phyloP scores from a whole-genome alignment of 53 echinoderm and acorn worm species.

The Paracentrotus lividus region DNA sequence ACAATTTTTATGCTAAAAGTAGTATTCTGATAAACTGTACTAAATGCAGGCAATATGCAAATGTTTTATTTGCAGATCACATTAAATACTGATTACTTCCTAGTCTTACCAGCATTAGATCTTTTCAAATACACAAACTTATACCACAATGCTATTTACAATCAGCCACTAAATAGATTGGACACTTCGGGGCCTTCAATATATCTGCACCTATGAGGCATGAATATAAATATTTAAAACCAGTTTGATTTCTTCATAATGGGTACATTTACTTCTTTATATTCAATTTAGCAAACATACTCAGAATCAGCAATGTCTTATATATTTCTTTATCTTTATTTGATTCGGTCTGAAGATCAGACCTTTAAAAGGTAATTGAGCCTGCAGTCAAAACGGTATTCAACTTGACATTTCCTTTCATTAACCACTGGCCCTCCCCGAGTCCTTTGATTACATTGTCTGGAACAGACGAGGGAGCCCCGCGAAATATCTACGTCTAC shows the following conservation, averaged over 20 bases:
- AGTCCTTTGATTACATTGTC: slow-evolving; percentile 32
- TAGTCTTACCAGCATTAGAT: too few species aligned
- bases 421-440: slow-evolving; percentile 15
- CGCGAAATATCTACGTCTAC: neutral
- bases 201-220: too few species aligned
- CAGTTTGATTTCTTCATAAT: neutral
- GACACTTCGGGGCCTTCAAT: too few species aligned
- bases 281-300: neutral
- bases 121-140: too few species aligned
- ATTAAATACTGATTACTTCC: too few species aligned
- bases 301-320: neutral
- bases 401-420: slow-evolving; percentile 66
- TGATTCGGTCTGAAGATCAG: neutral
- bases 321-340: neutral
- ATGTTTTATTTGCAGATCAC: too few species aligned
- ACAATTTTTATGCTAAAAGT: too few species aligned
- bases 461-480: neutral
- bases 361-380: slow-evolving; percentile 52
- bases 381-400: slow-evolving; percentile 42
- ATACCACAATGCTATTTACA: too few species aligned
- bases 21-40: too few species aligned
- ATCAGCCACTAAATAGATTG: too few species aligned
- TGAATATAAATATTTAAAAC: too few species aligned
- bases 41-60: too few species aligned
- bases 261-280: neutral